Evolutionary conservation across 2,797 vertebrate genomes (phyloP).

Genomic region (Siniperca undulata): DNA sequence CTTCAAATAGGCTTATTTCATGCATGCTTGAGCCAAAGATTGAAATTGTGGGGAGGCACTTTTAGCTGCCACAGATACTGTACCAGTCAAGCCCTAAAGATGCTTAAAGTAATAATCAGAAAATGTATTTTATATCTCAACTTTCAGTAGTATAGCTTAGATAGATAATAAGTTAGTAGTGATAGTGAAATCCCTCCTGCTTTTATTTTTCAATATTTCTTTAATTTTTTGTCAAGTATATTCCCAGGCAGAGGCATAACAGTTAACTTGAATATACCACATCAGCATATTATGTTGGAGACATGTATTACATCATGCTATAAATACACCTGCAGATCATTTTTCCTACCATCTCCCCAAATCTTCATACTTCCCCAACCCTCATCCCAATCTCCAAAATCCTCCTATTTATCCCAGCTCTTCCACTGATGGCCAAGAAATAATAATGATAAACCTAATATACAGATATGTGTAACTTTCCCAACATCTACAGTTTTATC

Average conservation of each 20-base stretch:
- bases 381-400: not conserved
- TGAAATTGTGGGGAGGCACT: constrained; percentile 3
- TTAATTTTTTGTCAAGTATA: not conserved
- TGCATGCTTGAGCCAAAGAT: constrained; percentile 18
- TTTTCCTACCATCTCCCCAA: not conserved
- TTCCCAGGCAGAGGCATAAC: not conserved
- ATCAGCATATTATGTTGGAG: not conserved
- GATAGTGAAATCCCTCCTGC: not conserved
- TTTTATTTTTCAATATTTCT: not conserved
- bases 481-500: not conserved
- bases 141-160: not conserved
- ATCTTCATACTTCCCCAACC: not conserved
- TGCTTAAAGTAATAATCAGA: not conserved
- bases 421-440: no score
- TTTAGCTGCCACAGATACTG: not conserved
- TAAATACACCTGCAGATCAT: not conserved
- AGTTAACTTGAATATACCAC: not conserved
- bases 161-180: not conserved
- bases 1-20: constrained; percentile 29
- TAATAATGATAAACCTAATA: not conserved
- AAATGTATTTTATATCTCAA: not conserved
- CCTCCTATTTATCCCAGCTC: not conserved
- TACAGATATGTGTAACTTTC: no score
- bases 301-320: not conserved
- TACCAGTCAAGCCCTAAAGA: not conserved